Base-by-base conservation (phyloP, 2,888 invertebrate genomes). In the Megamerina dolium region DNA sequence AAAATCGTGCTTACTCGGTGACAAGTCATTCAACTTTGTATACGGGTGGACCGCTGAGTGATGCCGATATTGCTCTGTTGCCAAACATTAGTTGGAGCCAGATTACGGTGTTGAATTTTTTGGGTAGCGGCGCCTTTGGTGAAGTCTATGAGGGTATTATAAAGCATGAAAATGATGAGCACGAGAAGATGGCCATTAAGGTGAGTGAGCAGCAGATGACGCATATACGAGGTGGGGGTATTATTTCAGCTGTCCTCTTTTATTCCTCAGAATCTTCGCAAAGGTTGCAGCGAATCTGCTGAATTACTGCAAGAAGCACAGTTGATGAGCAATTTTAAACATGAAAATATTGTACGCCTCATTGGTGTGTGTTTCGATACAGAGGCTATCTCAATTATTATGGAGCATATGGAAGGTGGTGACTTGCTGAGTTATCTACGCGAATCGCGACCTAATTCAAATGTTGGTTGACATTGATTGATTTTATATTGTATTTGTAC, bases 391-490 rank as follows among this genome's bases (percentile, higher is more conserved):
- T 89, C 91, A 57, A 84, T 99, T 50, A 86, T 99, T 35, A 84
- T 97, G 79, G 97, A 99, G 68, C 78, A 97, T 14, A 99, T 99
- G 99, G 90, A 94, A 68, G 94, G 89, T 4, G 96, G 97, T 0
- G 97, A 97, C 73, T 73, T 99, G 44, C 76, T 96, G 23, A 90
- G 88, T 45, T 97, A 92, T 68, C 75, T 99, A 34, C 75, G 95
- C 41, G 80, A 83, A 5, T 88, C 88, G 54, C 76, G 95, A 43
- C 82, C 87, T 30, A 63, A 51, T 40, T 77, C 80, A n/a, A 68
- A 79, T 64, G 87, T 87, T 46, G 48, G 52, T 38, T 17, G 27
- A 16, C 5, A 27, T 33, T 20, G 5, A 26, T 17, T 31, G 13
- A 5, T 18, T 19, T 43, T 17, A 10, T 36, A 3, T 21, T 2